These are phyloP conservation scores for Squalus acanthias DNA, from an alignment of 2,797 vertebrate genomes.

Conservation along the genomic window DNA sequence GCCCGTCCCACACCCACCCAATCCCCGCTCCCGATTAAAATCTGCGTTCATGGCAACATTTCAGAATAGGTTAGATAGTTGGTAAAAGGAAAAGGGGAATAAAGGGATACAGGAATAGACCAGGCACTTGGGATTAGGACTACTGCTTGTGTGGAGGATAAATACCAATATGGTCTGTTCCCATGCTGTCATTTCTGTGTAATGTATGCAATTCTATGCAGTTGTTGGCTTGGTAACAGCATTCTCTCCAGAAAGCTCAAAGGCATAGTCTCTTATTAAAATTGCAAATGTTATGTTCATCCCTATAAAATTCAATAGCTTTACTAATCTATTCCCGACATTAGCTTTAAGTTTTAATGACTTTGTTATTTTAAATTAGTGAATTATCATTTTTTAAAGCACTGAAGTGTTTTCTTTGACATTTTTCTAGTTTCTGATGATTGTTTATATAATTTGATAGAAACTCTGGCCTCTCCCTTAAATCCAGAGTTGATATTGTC, in stretches of 20 bases:
- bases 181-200: background rate
- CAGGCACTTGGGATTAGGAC: background rate
- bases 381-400: background rate
- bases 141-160: background rate
- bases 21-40: background rate
- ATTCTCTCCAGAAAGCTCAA: background rate
- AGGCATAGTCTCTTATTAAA: slow-evolving; percentile 16
- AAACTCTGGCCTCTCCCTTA: background rate
- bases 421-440: background rate
- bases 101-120: background rate
- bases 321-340: background rate
- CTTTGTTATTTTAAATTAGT: background rate
- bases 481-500: background rate
- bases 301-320: background rate
- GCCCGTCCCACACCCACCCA: background rate
- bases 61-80: background rate
- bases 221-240: slow-evolving; percentile 18
- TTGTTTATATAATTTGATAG: background rate
- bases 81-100: background rate
- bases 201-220: background rate
- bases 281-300: background rate
- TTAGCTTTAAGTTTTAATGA: background rate
- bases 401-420: background rate
- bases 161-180: background rate
- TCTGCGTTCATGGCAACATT: background rate